phyloP scores from a whole-genome alignment of 2,888 invertebrate species.

The Apamea sordens region DNA sequence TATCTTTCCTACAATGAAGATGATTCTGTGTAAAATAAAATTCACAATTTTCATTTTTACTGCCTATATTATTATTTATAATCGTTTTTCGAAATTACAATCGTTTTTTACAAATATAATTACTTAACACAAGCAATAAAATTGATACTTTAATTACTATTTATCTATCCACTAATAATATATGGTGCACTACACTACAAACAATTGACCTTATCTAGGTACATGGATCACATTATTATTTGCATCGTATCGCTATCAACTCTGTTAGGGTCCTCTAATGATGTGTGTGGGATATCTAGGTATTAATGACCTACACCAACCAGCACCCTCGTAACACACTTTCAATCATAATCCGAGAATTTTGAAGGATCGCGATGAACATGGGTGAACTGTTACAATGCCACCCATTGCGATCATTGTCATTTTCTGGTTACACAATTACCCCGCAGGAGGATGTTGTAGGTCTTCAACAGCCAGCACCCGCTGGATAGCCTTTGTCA shows the following conservation, averaged over 20 bases:
- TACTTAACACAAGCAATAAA: neutral
- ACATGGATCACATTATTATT: neutral
- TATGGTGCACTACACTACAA: neutral
- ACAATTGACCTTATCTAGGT: neutral
- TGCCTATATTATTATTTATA: neutral
- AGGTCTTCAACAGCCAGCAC: too few relatives aligned
- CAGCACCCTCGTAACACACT: too few relatives aligned
- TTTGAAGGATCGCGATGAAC: too few relatives aligned
- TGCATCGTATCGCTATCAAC: neutral
- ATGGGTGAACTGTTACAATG: too few relatives aligned
- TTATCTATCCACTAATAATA: neutral
- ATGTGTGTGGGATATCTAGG: neutral
- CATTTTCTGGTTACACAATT: too few relatives aligned
- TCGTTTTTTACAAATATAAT: neutral
- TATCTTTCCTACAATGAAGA: neutral
- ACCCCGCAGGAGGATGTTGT: too few relatives aligned
- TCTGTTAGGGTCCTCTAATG: neutral
- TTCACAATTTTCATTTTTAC: neutral
- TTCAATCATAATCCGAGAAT: too few relatives aligned
- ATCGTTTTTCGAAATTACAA: neutral
- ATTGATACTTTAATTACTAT: neutral
- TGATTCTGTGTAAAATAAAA: constrained; percentile 6
- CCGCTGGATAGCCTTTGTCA: neutral
- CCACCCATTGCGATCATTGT: too few relatives aligned
- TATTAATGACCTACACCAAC: neutral